phyloP scores from a whole-genome alignment of 2,797 vertebrate species.

The Novumbra hubbsi region DNA sequence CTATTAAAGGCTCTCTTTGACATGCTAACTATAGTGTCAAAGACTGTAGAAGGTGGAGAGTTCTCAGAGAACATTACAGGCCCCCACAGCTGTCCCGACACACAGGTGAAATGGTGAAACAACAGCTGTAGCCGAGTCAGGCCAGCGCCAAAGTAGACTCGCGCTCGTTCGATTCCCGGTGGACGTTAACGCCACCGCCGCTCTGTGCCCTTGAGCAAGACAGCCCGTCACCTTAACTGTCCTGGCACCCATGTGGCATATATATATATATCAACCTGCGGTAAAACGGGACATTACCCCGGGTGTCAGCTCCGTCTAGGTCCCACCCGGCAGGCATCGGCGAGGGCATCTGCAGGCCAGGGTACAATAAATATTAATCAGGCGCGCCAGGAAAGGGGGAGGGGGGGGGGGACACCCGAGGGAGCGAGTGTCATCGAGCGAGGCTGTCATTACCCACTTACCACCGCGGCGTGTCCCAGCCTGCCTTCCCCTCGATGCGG shows the following conservation, averaged over 20 bases:
- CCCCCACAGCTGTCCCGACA: conserved; percentile 44
- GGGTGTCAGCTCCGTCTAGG: conserved; percentile 45
- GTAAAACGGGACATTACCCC: conserved; percentile 55
- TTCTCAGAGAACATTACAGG: neutral
- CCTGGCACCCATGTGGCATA: conserved; percentile 20
- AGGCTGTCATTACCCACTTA: conserved; percentile 45
- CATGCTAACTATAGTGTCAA: neutral
- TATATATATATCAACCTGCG: conserved; percentile 27
- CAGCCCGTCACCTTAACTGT: conserved; percentile 50
- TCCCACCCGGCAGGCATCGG: conserved; percentile 44
- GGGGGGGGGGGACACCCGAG: conserved; percentile 23
- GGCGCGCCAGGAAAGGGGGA: conserved; percentile 33
- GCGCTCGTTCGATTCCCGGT: neutral
- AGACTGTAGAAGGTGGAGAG: neutral
- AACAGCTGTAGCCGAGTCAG: neutral
- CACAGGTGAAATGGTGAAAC: conserved; percentile 13
- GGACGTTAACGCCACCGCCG: neutral
- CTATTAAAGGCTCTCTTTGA: neutral
- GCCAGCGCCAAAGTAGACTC: neutral
- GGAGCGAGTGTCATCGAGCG: conserved; percentile 30
- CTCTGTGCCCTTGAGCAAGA: conserved; percentile 60
- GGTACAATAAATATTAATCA: conserved; percentile 70
- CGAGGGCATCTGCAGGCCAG: conserved; percentile 52
- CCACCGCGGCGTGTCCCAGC: conserved; percentile 27
- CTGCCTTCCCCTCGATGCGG: conserved; percentile 28